Percentiles rank a stretch among this genome's conserved stretches.
Conservation (phyloP, 2,888 invertebrate species). For the Drosophila bunnanda region DNA sequence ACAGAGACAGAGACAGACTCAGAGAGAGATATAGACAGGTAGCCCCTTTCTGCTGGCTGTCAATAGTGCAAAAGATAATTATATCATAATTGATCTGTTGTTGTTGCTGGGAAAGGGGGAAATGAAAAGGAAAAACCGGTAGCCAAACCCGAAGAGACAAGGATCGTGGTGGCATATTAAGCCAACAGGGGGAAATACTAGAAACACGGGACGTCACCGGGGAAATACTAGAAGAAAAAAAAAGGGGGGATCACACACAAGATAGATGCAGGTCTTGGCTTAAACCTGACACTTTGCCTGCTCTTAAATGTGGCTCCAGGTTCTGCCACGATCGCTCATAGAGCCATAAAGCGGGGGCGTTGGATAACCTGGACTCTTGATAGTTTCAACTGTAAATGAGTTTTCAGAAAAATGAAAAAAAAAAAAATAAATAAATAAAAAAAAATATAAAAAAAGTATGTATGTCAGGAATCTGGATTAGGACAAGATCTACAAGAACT, state of each 20-base stretch:
- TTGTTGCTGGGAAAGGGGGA: constrained; percentile 14
- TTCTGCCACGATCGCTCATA: constrained; percentile 1
- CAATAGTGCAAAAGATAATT: constrained; percentile 75
- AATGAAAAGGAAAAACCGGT: constrained; percentile 65
- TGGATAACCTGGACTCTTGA: background rate
- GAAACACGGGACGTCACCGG: background rate
- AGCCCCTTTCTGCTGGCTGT: constrained; percentile 64
- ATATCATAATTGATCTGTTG: constrained; percentile 74
- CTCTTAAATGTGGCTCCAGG: constrained; percentile 14
- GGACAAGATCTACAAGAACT: background rate
- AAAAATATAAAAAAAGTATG: too few species aligned
- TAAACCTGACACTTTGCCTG: constrained; percentile 10
- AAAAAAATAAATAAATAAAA: too few species aligned
- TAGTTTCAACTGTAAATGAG: background rate
- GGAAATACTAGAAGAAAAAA: constrained; percentile 14
- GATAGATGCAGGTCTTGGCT: constrained; percentile 10
- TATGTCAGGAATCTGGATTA: background rate
- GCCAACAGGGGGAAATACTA: background rate
- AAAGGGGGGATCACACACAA: constrained; percentile 5
- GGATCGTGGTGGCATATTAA: constrained; percentile 17
- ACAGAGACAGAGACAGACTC: too few species aligned
- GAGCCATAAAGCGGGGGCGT: constrained; percentile 1
- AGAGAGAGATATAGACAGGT: background rate
- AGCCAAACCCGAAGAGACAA: constrained; percentile 57
- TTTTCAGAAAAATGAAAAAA: background rate